Conservation (phyloP, 2,888 invertebrate species). For the Chrysolina oricalcia region DNA sequence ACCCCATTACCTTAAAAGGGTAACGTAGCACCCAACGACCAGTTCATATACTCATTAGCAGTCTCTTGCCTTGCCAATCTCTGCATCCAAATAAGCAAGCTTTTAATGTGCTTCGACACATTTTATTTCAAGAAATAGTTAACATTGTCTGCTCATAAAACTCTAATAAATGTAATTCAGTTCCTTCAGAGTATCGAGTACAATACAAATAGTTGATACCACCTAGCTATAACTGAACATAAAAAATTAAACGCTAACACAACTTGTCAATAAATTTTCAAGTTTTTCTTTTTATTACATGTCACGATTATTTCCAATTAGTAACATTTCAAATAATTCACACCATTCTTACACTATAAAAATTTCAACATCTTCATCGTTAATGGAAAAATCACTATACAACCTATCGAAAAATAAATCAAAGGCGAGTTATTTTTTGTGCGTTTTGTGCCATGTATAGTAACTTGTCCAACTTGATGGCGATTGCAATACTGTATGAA, state of each 20-base stretch:
- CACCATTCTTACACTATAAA: neutral
- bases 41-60: slow-evolving; percentile 4
- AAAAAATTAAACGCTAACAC: neutral
- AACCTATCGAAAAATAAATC: slow-evolving; percentile 4
- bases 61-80: neutral
- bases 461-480: slow-evolving; percentile 2
- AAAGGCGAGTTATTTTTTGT: neutral
- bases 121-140: slow-evolving; percentile 14
- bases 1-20: no score
- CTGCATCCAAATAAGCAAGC: slow-evolving; percentile 13
- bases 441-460: slow-evolving; percentile 1
- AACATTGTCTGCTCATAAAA: neutral
- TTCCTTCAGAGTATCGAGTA: neutral
- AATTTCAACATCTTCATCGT: slow-evolving; percentile 1
- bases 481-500: slow-evolving; percentile 2
- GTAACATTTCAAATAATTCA: neutral
- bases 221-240: neutral
- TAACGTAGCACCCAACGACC: neutral
- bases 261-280: neutral
- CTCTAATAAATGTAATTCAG: slow-evolving; percentile 8
- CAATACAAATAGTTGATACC: neutral
- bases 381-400: neutral
- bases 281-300: neutral
- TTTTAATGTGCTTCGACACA: neutral
- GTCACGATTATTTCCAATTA: neutral